phyloP scores from a whole-genome alignment of 2,113 vertebrate species.

The Ageneiosus marmoratus region DNA sequence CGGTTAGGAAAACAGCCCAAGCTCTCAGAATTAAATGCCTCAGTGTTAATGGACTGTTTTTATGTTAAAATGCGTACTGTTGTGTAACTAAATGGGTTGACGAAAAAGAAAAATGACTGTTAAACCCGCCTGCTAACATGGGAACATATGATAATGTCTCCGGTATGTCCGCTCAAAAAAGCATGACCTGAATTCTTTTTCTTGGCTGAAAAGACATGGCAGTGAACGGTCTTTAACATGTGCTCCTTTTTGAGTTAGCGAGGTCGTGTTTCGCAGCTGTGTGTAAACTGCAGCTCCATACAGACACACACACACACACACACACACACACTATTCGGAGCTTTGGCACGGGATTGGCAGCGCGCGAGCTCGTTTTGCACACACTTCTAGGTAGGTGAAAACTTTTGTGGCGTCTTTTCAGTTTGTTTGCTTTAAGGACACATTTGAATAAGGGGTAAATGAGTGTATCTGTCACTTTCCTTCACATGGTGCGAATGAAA shows the following conservation, averaged over 20 bases:
- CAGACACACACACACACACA: constrained; percentile 12
- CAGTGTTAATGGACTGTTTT: neutral
- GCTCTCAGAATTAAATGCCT: neutral
- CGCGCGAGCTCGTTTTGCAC: neutral
- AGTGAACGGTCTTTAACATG: constrained; percentile 53
- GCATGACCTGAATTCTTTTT: neutral
- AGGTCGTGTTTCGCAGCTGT: constrained; percentile 11
- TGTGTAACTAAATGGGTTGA: neutral
- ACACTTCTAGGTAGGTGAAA: neutral
- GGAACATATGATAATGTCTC: neutral
- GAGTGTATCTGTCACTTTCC: neutral
- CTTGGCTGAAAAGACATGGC: neutral
- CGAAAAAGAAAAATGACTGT: neutral
- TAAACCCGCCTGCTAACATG: neutral
- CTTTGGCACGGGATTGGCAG: constrained; percentile 34
- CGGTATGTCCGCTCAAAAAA: neutral
- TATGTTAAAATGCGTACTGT: neutral
- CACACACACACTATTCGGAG: neutral
- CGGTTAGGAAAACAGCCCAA: neutral
- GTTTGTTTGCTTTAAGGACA: neutral
- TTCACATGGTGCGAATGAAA: neutral
- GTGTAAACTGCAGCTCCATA: constrained; percentile 24
- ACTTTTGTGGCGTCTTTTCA: neutral
- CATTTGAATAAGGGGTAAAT: neutral
- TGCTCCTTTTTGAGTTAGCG: constrained; percentile 65